Conservation (phyloP, 2,888 invertebrate species). For the Eupsilia transversa region DNA sequence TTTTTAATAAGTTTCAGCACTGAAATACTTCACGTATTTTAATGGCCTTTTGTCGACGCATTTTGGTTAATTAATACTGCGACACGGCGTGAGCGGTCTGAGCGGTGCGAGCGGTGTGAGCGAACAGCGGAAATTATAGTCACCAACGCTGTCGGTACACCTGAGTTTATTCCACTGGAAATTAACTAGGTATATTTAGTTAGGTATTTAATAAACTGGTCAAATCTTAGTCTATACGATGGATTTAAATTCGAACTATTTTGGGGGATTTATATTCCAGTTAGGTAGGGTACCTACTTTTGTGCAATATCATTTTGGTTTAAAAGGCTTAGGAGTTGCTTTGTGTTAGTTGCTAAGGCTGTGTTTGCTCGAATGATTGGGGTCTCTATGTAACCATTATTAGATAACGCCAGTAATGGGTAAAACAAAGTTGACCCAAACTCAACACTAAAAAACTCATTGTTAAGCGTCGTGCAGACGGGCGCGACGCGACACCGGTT, state of each 20-base stretch:
- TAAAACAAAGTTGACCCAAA: not conserved
- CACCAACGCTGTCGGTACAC: conserved; percentile 15
- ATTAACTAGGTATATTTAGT: conserved; percentile 24
- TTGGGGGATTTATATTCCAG: not conserved
- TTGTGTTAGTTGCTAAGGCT: not conserved
- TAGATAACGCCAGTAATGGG: not conserved
- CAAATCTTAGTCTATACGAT: not conserved
- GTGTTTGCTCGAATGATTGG: not conserved
- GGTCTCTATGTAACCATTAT: not conserved
- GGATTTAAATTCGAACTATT: not conserved
- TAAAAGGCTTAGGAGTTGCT: not conserved
- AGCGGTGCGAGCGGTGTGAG: conserved; percentile 15
- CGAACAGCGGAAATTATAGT: conserved; percentile 56
- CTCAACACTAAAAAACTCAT: not conserved
- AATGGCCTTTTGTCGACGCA: conserved; percentile 48
- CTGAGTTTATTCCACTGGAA: conserved; percentile 44
- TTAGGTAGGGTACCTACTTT: not conserved
- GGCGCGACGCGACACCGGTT: too few species aligned
- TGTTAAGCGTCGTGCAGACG: not conserved
- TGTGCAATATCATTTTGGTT: not conserved
- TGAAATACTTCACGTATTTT: conserved; percentile 50
- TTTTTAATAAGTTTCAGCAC: conserved; percentile 4
- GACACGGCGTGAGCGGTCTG: conserved; percentile 22
- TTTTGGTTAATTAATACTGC: conserved; percentile 61
- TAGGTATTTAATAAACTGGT: not conserved